phyloP scores from a whole-genome alignment of 1,140 invertebrate species.

The Nasonia vitripennis region DNA sequence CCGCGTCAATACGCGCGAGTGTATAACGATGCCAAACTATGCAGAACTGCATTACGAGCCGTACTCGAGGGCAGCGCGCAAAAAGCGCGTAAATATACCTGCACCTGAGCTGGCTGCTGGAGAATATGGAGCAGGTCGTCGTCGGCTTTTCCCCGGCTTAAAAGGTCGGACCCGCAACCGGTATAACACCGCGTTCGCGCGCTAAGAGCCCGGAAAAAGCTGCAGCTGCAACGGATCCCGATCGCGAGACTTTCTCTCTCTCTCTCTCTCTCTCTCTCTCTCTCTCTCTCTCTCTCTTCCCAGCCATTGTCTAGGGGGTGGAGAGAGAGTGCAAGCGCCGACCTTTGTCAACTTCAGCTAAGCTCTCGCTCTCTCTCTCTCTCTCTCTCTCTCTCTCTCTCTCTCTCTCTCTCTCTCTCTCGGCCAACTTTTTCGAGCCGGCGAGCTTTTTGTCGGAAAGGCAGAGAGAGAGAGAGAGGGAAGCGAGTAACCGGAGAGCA shows the following conservation, averaged over 20 bases:
- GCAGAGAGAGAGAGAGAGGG: background rate
- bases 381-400: background rate
- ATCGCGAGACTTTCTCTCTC: background rate
- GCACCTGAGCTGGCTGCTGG: background rate
- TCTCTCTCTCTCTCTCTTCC: background rate
- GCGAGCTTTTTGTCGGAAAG: background rate
- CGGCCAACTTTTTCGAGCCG: background rate
- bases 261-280: background rate
- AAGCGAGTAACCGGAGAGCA: background rate
- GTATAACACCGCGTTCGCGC: background rate
- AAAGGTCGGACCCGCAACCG: conserved; percentile 26
- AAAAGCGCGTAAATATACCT: conserved; percentile 18
- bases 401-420: background rate
- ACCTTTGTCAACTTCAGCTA: conserved; percentile 47
- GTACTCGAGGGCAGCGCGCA: background rate
- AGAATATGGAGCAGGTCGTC: conserved; percentile 42
- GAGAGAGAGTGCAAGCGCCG: conserved; percentile 30
- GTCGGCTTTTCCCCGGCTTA: conserved; percentile 42
- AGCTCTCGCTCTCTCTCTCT: background rate
- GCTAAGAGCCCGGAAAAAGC: conserved; percentile 16
- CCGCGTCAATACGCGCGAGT: background rate
- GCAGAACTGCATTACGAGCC: background rate
- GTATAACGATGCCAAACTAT: background rate
- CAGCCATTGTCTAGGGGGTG: conserved; percentile 13
- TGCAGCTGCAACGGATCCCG: background rate